These are phyloP conservation scores for Jacana jacana DNA, from an alignment of 2,113 vertebrate species.

Conservation along the genomic window DNA sequence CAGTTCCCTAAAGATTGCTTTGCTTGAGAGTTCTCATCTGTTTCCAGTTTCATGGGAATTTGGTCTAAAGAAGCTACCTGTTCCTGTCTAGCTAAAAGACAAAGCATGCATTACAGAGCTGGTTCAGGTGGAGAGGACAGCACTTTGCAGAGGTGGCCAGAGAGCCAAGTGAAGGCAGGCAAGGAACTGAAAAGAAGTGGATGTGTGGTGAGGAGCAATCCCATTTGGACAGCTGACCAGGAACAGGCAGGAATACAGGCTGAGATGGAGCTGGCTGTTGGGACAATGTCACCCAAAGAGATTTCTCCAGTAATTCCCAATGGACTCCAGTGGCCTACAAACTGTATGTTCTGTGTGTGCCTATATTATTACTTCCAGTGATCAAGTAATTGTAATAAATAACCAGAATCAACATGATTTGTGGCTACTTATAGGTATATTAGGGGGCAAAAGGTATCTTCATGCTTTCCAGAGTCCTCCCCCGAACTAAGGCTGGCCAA, in stretches of 20 bases:
- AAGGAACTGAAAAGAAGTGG: neutral
- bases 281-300: neutral
- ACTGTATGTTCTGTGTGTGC: neutral
- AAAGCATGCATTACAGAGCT: neutral
- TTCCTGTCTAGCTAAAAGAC: neutral
- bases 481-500: neutral
- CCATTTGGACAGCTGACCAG: neutral
- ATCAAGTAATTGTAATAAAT: constrained; percentile 20
- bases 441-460: neutral
- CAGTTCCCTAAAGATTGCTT: neutral
- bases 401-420: neutral
- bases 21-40: neutral
- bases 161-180: neutral
- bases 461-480: neutral
- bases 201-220: neutral
- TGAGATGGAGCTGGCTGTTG: neutral
- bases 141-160: neutral
- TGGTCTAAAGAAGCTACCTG: neutral
- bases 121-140: neutral
- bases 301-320: neutral
- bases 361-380: neutral
- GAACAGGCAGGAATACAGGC: neutral
- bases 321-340: neutral
- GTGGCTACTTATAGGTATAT: neutral
- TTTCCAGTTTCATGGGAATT: constrained; percentile 10